Evolutionary conservation across 2,113 vertebrate species (phyloP).

Genomic region (Carollia perspicillata): DNA sequence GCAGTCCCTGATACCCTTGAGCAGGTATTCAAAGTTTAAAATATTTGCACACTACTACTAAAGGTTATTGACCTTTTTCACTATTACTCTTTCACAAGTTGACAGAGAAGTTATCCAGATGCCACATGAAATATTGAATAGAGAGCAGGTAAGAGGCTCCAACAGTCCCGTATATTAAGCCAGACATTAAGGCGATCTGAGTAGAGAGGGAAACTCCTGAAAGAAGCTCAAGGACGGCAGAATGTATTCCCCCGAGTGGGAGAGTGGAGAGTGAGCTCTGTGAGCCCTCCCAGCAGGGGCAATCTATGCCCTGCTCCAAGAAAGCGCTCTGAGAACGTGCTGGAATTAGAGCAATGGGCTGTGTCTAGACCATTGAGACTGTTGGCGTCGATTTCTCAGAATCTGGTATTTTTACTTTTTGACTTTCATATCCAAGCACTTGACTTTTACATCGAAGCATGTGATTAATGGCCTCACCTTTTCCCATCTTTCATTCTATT

Average conservation of each 20-base stretch:
- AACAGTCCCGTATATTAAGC: not conserved
- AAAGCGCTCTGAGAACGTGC: not conserved
- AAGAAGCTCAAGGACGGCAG: not conserved
- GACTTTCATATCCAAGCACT: not conserved
- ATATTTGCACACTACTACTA: not conserved
- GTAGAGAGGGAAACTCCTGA: not conserved
- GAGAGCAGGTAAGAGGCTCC: not conserved
- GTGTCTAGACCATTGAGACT: not conserved
- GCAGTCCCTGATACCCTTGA: not conserved
- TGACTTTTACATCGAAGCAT: slow-evolving; percentile 8
- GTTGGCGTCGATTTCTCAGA: not conserved
- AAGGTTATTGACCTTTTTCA: not conserved
- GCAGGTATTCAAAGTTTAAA: not conserved
- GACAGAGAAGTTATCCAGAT: not conserved
- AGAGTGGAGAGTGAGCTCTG: no score
- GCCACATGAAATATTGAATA: not conserved
- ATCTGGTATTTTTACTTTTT: not conserved
- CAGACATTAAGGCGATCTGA: not conserved
- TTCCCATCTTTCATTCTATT: not conserved
- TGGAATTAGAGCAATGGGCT: not conserved
- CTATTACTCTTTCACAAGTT: not conserved
- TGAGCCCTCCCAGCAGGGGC: not conserved
- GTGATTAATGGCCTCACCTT: not conserved
- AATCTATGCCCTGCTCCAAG: not conserved
- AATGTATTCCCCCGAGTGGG: not conserved